Base-by-base conservation (phyloP, 64 coral and sea anemone genomes). In the Actinia tenebrosa region DNA sequence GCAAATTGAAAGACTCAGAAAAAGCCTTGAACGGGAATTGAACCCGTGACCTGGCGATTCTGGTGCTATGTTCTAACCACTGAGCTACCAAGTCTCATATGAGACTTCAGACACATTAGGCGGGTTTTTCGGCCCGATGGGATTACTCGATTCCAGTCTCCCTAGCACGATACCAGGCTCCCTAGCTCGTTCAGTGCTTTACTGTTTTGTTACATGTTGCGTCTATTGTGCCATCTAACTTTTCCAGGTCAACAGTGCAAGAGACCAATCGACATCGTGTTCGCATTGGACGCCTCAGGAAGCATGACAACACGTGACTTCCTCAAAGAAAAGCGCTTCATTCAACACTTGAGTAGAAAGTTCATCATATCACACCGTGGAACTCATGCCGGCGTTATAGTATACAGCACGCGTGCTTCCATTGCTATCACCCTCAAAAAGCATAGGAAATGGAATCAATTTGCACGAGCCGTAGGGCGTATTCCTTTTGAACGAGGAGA, bases 231-330 rank as follows among this genome's bases (percentile, higher is more conserved):
- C 3, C 47, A 50, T 50, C 47, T 50, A 50, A 50, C 3, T 8
- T 66, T 66, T 22, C 1, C 53, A 91, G 89, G 25, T 62, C 18
- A 54, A 56, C 7, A 26, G 0, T 91, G 89, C 72, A 91, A 25
- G 53, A 83, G 83, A 22, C 19, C 82, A 86, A 71, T 91, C 2
- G 89, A 91, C 30, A 45, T 91, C 0, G 89, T 60, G 9, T 91
- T 91, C 61, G 89, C 89, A 45, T 80, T 91, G 45, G 89, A 91
- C 25, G 53, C 83, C 23, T 91, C 89, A 78, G 71, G 83, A 5
- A 91, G 89, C 50, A 84, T 91, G 53, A 84, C 52, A 5, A 43
- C 83, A 85, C 5, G 52, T 6, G 83, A 85, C 52, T 85, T 44
- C 79, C 20, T 44, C 10, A 53, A 92, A 56, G 63, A 92, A 19